Conservation (phyloP, 2,888 invertebrate genomes). For the Eupeodes latifasciatus region DNA sequence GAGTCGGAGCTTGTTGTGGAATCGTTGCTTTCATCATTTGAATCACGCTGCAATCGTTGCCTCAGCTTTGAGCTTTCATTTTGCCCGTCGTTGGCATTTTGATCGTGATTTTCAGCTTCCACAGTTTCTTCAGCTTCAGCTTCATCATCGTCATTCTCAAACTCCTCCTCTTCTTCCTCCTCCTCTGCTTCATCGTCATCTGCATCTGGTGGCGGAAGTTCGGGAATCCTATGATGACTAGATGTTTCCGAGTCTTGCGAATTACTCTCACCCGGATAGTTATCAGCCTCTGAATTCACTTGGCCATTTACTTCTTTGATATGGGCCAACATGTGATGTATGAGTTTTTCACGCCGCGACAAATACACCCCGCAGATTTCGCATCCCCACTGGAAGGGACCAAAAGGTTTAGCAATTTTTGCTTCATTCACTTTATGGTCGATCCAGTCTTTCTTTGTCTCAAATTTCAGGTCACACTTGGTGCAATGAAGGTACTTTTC, state of each 20-base stretch:
- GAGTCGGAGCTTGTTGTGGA: conserved; percentile 68
- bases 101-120: conserved; percentile 57
- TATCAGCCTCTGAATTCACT: conserved; percentile 46
- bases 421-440: conserved; percentile 83
- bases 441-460: conserved; percentile 82
- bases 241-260: conserved; percentile 67
- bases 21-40: conserved; percentile 73
- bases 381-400: conserved; percentile 84
- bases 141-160: conserved; percentile 62
- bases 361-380: conserved; percentile 83
- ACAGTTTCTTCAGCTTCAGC: conserved; percentile 68
- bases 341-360: conserved; percentile 83
- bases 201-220: conserved; percentile 46
- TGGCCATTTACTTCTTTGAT: conserved; percentile 80
- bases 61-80: conserved; percentile 77
- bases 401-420: conserved; percentile 81
- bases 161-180: conserved; percentile 59
- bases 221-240: conserved; percentile 52
- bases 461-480: conserved; percentile 82
- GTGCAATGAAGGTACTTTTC: conserved; percentile 82
- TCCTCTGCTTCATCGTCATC: conserved; percentile 61
- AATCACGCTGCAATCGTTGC: conserved; percentile 75
- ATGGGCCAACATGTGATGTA: conserved; percentile 83
- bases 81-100: conserved; percentile 68
- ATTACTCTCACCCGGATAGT: conserved; percentile 65